Percentiles rank a stretch among this genome's conserved stretches.
These are phyloP conservation scores for Egretta garzetta DNA, from an alignment of 2,113 vertebrate species.

Conservation along the genomic window DNA sequence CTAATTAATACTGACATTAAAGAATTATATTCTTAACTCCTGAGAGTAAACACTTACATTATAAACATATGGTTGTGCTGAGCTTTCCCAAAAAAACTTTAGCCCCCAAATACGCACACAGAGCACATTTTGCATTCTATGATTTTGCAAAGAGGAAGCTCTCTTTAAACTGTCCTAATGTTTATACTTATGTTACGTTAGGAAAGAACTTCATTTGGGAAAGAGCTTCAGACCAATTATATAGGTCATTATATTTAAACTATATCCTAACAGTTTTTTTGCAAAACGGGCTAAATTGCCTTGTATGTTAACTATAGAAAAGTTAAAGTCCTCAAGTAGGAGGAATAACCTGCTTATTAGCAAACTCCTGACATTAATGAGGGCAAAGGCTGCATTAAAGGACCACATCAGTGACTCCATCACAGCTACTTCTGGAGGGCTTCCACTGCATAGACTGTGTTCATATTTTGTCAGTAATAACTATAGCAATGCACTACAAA, in stretches of 20 bases:
- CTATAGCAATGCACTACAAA: not conserved
- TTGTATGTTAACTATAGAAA: not conserved
- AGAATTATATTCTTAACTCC: not conserved
- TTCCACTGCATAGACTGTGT: not conserved
- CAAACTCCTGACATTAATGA: not conserved
- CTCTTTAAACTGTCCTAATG: not conserved
- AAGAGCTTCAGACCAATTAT: not conserved
- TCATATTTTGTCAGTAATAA: not conserved
- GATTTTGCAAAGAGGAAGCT: not conserved
- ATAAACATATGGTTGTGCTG: not conserved
- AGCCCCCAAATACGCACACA: rapidly evolving
- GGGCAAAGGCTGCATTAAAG: not conserved
- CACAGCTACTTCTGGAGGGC: not conserved
- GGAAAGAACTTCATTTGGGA: not conserved
- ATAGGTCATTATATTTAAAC: not conserved
- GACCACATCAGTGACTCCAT: not conserved
- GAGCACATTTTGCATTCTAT: not conserved
- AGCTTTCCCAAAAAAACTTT: not conserved
- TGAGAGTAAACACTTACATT: not conserved
- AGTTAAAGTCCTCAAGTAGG: not conserved
- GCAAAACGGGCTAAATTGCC: not conserved
- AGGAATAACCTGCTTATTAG: not conserved
- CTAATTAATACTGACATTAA: not conserved
- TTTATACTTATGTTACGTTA: not conserved
- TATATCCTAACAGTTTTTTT: not conserved